These are phyloP conservation scores for Troides aeacus DNA, from an alignment of 2,888 invertebrate genomes.

Conservation along the genomic window DNA sequence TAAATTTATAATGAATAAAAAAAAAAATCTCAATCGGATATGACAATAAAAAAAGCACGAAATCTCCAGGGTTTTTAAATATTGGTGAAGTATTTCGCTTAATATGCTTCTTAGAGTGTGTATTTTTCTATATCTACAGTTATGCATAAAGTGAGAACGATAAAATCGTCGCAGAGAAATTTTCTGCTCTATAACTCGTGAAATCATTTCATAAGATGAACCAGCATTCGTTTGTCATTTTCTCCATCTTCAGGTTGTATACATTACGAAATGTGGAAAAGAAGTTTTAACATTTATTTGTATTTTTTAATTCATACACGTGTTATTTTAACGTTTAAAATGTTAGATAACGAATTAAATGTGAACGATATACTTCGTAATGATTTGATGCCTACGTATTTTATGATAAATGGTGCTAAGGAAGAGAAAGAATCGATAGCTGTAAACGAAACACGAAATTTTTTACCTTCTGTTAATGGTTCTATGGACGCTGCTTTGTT, in stretches of 20 bases:
- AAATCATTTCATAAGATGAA: constrained; percentile 50
- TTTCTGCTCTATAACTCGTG: constrained; percentile 71
- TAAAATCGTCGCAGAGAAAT: constrained; percentile 51
- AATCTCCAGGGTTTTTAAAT: too few relatives aligned
- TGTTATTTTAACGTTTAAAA: constrained; percentile 36
- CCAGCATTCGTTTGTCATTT: constrained; percentile 17
- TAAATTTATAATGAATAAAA: too few relatives aligned
- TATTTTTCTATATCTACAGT: constrained; percentile 43
- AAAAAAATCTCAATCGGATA: too few relatives aligned
- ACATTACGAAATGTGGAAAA: constrained; percentile 17
- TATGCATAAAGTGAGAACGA: constrained; percentile 41
- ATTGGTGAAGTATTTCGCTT: too few relatives aligned
- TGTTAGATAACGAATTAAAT: constrained; percentile 68
- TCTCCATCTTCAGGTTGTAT: not conserved
- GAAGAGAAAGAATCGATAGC: constrained; percentile 36
- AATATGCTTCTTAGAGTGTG: not conserved
- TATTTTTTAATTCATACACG: constrained; percentile 9
- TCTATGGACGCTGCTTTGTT: constrained; percentile 82
- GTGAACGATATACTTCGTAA: constrained; percentile 84
- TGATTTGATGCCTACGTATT: constrained; percentile 85
- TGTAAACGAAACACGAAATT: constrained; percentile 31
- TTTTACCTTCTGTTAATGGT: constrained; percentile 71
- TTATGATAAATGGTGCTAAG: constrained; percentile 72
- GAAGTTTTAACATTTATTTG: constrained; percentile 32
- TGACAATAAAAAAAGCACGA: too few relatives aligned